Conservation (phyloP, 2,888 invertebrate species). For the Nomada flava region DNA sequence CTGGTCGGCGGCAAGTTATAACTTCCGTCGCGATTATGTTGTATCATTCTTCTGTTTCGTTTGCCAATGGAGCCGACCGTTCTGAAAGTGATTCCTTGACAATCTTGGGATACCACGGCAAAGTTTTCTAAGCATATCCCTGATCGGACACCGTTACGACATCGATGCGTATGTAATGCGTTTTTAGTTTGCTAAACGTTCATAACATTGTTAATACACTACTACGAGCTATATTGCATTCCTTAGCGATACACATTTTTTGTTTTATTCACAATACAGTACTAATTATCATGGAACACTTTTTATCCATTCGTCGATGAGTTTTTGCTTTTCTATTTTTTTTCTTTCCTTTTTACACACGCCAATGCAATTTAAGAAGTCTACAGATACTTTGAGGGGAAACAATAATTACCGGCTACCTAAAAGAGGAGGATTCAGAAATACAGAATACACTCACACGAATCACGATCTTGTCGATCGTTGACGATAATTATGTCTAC, state of each 20-base stretch:
- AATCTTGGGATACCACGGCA: slow-evolving; percentile 60
- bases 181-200: slow-evolving; percentile 56
- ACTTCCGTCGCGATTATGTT: slow-evolving; percentile 80
- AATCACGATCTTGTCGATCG: slow-evolving; percentile 15
- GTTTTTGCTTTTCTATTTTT: not conserved
- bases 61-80: slow-evolving; percentile 81
- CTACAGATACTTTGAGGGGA: not conserved
- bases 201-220: slow-evolving; percentile 60
- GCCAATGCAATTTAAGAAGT: slow-evolving; percentile 18
- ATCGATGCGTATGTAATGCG: slow-evolving; percentile 41
- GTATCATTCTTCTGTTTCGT: slow-evolving; percentile 80
- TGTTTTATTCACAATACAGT: slow-evolving; percentile 39
- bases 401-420: slow-evolving; percentile 23
- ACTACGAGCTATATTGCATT: slow-evolving; percentile 61
- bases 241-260: slow-evolving; percentile 53
- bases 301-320: slow-evolving; percentile 33
- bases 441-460: slow-evolving; percentile 10
- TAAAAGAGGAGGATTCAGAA: slow-evolving; percentile 1
- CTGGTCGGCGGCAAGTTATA: slow-evolving; percentile 79
- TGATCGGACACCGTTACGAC: slow-evolving; percentile 50
- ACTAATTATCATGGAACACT: slow-evolving; percentile 28
- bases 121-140: slow-evolving; percentile 37
- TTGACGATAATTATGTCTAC: slow-evolving; percentile 13
- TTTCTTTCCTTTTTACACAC: not conserved
- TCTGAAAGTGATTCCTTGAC: slow-evolving; percentile 82